Evolutionary conservation across 2,797 vertebrate species (phyloP), one percentile per base, ranked within the genome.

Genomic region (Sandelia bainsii): DNA sequence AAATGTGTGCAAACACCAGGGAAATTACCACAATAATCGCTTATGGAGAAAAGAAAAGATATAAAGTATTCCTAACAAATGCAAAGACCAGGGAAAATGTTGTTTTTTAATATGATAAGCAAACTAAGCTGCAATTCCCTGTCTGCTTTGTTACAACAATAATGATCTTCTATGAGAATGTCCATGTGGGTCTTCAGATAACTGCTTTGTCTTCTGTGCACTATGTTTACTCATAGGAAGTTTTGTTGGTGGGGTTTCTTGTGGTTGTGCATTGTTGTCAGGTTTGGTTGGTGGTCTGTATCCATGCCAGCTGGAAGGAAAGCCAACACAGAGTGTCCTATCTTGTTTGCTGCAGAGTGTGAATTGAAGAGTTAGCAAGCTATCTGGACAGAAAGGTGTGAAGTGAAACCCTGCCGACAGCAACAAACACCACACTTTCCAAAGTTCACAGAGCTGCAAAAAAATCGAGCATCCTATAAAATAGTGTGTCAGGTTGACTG

Each of bases 341-440:
- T 88, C 84, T 83, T 89, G 87, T 91, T 91, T 89, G 77, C 90
- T 76, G 80, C 80, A 22, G 77, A 80, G 89, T 92, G 91, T 84
- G 89, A 92, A 93, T 84, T 84, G 70, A 90, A 83, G 86, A 87
- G 84, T 81, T 91, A 75, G 80, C 82, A 44, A 90, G 83, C 83
- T 88, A 88, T 89, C 79, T 86, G 87, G 82, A 89, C 80, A 80
- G 66, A 72, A 85, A 90, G 77, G 90, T 91, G 90, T 87, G 86
- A 91, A 90, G 77, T 87, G 81, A 78, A 89, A 80, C 87, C 85
- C 86, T 54, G 83, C 77, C 5, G 83, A 82, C 71, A 52, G 79
- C 83, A 86, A 80, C 77, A 83, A 83, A 85, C 60, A 7, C 80
- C 72, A 62, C 65, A 57, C 76, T 79, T 70, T 72, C 67, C 81